These are phyloP conservation scores for Pristionchus fissidentatus DNA, from an alignment of 2,888 invertebrate genomes.

Conservation along the genomic window DNA sequence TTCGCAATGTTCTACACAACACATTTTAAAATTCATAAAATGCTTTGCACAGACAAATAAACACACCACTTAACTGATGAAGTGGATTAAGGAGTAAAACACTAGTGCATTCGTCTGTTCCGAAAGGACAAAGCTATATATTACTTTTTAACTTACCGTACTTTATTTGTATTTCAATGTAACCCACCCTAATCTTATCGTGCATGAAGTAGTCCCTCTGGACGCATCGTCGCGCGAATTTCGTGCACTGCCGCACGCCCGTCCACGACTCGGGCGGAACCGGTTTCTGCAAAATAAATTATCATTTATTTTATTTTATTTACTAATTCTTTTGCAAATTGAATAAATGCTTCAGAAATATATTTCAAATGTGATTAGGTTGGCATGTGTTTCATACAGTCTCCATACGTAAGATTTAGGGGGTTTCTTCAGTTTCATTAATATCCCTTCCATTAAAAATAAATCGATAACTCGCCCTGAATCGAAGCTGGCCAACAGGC, in stretches of 20 bases:
- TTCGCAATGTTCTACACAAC: too few relatives aligned
- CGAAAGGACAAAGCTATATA: neutral
- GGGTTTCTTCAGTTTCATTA: too few relatives aligned
- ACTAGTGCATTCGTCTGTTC: too few relatives aligned
- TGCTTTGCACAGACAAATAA: too few relatives aligned
- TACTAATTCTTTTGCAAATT: neutral
- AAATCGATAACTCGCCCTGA: constrained; percentile 51
- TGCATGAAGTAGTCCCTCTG: constrained; percentile 54
- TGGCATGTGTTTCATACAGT: too few relatives aligned
- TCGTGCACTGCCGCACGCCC: constrained; percentile 54
- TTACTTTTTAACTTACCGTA: neutral
- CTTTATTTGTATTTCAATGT: neutral
- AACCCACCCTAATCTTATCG: neutral
- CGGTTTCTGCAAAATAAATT: constrained; percentile 55
- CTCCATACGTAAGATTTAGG: too few relatives aligned
- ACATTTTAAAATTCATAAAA: too few relatives aligned
- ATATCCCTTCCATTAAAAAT: too few relatives aligned
- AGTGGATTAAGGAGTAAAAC: too few relatives aligned
- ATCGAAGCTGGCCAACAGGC: constrained; percentile 58
- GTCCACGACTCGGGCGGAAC: constrained; percentile 55
- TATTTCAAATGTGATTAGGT: too few relatives aligned
- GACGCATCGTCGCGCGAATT: constrained; percentile 59
- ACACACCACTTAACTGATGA: too few relatives aligned
- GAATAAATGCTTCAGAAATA: neutral
- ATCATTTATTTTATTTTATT: neutral